Evolutionary conservation across 2,888 invertebrate genomes (phyloP).

Genomic region (Orthosia incerta): DNA sequence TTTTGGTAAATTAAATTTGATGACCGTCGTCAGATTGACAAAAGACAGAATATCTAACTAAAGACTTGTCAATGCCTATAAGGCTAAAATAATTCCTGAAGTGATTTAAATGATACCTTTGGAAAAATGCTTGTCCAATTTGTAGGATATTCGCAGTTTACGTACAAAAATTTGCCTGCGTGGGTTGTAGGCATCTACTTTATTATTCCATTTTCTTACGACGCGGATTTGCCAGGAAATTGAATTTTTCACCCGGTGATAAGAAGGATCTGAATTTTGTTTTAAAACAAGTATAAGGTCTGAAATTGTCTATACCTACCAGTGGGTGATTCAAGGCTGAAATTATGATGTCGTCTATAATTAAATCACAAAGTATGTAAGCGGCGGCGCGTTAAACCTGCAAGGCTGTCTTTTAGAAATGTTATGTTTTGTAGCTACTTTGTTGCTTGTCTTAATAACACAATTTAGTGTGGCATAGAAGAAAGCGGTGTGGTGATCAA

Average conservation of each 20-base stretch:
- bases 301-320: too few species aligned
- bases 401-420: neutral
- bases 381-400: neutral
- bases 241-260: slow-evolving; percentile 20
- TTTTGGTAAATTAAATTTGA: too few species aligned
- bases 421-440: too few species aligned
- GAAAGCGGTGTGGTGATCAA: too few species aligned
- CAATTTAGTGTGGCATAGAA: too few species aligned
- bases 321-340: too few species aligned
- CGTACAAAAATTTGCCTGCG: neutral
- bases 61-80: too few species aligned
- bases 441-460: too few species aligned
- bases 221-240: slow-evolving; percentile 21
- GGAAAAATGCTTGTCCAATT: neutral
- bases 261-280: neutral
- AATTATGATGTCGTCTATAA: too few species aligned
- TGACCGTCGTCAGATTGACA: too few species aligned
- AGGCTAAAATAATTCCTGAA: neutral
- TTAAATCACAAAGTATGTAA: too few species aligned
- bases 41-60: too few species aligned
- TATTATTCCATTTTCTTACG: slow-evolving; percentile 25
- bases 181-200: slow-evolving; percentile 1
- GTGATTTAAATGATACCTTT: neutral
- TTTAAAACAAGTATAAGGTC: neutral
- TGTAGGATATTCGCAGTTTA: neutral